Evolutionary conservation across 2,797 vertebrate species (phyloP).

Genomic region (Perdix hodgsoniae): DNA sequence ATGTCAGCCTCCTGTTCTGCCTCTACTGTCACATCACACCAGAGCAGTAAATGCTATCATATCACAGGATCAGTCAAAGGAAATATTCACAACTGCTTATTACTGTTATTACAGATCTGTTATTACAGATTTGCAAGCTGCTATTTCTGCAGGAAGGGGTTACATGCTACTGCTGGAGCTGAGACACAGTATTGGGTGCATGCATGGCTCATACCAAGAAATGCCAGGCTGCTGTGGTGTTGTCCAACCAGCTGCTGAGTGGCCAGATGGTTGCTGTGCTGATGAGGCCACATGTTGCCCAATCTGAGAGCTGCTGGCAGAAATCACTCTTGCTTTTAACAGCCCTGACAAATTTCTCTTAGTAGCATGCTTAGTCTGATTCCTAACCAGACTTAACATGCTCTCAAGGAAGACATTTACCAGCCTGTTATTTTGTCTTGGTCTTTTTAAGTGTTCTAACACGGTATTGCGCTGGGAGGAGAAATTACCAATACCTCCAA

Average conservation of each 20-base stretch:
- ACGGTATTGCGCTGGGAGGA: neutral
- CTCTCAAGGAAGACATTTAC: neutral
- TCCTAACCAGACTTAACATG: neutral
- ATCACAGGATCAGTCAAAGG: neutral
- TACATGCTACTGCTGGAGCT: neutral
- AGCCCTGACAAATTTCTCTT: neutral
- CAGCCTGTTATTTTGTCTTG: neutral
- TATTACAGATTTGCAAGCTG: neutral
- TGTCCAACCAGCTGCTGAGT: accelerated
- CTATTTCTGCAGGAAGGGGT: neutral
- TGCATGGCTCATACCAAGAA: neutral
- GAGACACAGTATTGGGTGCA: no score
- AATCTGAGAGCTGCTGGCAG: neutral
- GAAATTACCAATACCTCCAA: neutral
- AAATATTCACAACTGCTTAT: neutral
- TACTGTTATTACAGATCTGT: neutral
- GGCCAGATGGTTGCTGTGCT: neutral
- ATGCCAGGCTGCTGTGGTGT: neutral
- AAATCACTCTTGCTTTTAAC: neutral
- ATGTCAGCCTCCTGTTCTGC: neutral
- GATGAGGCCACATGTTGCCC: neutral
- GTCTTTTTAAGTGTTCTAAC: neutral
- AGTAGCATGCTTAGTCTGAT: neutral
- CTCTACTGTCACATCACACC: neutral
- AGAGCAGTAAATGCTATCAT: neutral